These are phyloP conservation scores for Oophaga pumilio DNA, from an alignment of 2,113 vertebrate species.

Conservation along the genomic window DNA sequence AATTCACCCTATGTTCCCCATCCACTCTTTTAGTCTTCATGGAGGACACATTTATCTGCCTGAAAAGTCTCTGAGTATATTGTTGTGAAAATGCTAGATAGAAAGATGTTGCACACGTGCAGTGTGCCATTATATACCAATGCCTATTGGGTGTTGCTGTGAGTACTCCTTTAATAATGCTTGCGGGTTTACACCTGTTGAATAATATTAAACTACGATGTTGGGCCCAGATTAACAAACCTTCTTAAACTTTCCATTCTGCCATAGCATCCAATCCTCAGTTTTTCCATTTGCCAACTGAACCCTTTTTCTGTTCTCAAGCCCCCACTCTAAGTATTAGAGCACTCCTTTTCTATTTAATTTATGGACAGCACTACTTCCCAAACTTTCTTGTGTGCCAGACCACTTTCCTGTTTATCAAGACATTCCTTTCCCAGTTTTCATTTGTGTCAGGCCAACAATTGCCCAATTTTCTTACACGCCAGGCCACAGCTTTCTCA, in stretches of 20 bases:
- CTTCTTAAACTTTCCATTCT: neutral
- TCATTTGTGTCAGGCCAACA: neutral
- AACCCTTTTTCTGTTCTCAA: neutral
- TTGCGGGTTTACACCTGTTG: neutral
- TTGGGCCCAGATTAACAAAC: no score
- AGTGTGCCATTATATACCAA: neutral
- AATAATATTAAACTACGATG: neutral
- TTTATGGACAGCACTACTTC: neutral
- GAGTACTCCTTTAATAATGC: neutral
- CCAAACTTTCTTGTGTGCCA: neutral
- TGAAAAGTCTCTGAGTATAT: no score
- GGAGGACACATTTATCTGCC: neutral
- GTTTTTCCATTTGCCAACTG: neutral
- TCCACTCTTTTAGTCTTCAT: neutral
- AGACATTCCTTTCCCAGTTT: neutral
- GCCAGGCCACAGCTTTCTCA: neutral
- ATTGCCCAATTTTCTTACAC: neutral
- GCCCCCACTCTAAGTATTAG: neutral
- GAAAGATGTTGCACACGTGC: neutral
- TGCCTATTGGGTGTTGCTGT: neutral
- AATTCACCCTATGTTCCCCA: neutral
- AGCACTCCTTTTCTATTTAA: neutral
- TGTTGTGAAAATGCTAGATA: neutral
- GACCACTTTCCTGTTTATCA: neutral
- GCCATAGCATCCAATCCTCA: neutral